Base-by-base conservation (phyloP, 2,888 invertebrate genomes). In the Chrysomela aeneicollis region DNA sequence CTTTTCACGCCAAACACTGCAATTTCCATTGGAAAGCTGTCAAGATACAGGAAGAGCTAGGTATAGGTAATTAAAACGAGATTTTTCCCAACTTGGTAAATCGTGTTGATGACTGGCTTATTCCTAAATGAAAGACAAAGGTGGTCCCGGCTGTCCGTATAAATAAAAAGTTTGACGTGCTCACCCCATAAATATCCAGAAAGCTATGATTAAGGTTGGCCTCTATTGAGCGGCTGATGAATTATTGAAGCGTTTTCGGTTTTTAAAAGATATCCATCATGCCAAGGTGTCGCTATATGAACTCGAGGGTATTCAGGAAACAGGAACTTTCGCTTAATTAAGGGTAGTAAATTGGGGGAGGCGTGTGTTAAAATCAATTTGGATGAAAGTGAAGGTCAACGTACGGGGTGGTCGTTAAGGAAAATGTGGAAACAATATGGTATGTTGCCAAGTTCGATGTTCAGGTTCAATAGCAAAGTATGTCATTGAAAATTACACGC, bases 161-260 rank as follows among this genome's bases (percentile, higher is more conserved):
- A 74, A 76, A 74, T 76, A 66, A 74, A 74, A 77, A 74, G 75
- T 75, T 74, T 72, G 73, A 72, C 74, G 62, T 73, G 68, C 68
- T 74, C 73, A 74, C 74, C 74, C 74, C 73, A 76, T 78, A 77
- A 77, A 78, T 77, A 74, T 76, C 67, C 60, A 68, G 68, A 66
- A 71, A 71, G 69, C 75, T 74, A 75, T 76, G 75, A 77, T 77
- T 77, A 76, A 75, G 73, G 70, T 71, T 72, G 69, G 67, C 71
- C 72, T 68, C 67, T 71, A 68, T 71, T 63, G 71, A 70, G 63
- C n/a, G n/a, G n/a, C 73, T 72, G 70, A 69, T 70, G 71, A 71
- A 72, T 74, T 74, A 69, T 68, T 66, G 59, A 63, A 67, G 70
- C 67, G 67, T 68, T 67, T 67, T 58, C 62, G 63, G 66, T 64